Evolutionary conservation across 2,113 vertebrate genomes (phyloP).

Genomic region (Brevimyrus niger): DNA sequence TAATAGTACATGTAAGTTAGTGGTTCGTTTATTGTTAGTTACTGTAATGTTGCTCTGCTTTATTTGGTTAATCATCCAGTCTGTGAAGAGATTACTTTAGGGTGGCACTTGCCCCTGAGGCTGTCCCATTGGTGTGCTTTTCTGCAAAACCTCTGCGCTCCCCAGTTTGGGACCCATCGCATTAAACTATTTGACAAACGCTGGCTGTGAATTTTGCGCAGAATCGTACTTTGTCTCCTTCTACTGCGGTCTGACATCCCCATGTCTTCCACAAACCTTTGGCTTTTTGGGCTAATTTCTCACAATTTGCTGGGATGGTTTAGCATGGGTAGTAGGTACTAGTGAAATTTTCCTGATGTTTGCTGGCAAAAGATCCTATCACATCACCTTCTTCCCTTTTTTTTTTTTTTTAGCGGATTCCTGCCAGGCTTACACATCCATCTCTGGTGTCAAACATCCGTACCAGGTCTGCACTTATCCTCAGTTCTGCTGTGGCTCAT

Average conservation of each 20-base stretch:
- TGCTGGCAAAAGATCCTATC: background rate
- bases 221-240: background rate
- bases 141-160: too few relatives aligned
- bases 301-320: background rate
- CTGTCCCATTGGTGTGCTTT: too few relatives aligned
- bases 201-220: background rate
- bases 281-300: background rate
- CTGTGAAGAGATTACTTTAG: too few relatives aligned
- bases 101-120: too few relatives aligned
- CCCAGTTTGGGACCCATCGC: too few relatives aligned
- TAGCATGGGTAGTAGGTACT: background rate
- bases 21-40: too few relatives aligned
- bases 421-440: background rate
- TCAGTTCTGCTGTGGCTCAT: slow-evolving; percentile 1
- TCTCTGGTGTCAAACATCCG: background rate
- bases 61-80: too few relatives aligned
- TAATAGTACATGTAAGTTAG: too few relatives aligned
- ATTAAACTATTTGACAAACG: background rate
- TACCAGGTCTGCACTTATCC: background rate
- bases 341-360: background rate
- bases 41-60: too few relatives aligned
- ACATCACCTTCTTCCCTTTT: background rate
- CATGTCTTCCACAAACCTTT: background rate
- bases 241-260: background rate
- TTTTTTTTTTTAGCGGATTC: background rate